Conservation (phyloP, 2,888 invertebrate genomes). For the Epirrita christyi region DNA sequence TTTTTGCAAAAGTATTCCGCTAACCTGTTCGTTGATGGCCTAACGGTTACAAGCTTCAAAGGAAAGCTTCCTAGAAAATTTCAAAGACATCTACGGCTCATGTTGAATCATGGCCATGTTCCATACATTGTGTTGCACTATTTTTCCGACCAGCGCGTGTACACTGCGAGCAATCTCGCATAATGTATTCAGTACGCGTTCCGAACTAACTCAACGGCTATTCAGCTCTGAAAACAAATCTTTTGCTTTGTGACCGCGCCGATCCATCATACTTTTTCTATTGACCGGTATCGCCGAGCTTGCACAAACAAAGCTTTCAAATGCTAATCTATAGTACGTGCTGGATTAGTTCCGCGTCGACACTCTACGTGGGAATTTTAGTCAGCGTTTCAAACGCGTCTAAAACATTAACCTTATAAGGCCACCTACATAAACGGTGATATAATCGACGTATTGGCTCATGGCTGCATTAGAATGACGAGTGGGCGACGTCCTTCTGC, state of each 20-base stretch:
- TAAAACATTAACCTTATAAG: slow-evolving; percentile 82
- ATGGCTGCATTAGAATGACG: slow-evolving; percentile 59
- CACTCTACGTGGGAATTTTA: slow-evolving; percentile 68
- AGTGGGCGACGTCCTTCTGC: slow-evolving; percentile 78
- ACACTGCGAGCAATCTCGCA: slow-evolving; percentile 51
- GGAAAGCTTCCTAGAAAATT: slow-evolving; percentile 47
- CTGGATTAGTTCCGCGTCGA: slow-evolving; percentile 73
- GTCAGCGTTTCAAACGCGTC: slow-evolving; percentile 45
- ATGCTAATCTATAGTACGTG: slow-evolving; percentile 81
- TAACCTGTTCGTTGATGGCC: slow-evolving; percentile 24
- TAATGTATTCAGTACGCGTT: slow-evolving; percentile 78
- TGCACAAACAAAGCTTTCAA: slow-evolving; percentile 82
- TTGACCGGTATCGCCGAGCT: slow-evolving; percentile 74
- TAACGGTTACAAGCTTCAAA: slow-evolving; percentile 49
- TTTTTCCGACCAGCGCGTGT: slow-evolving; percentile 51
- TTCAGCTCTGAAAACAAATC: slow-evolving; percentile 81
- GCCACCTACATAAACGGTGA: slow-evolving; percentile 81
- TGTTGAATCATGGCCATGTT: slow-evolving; percentile 45
- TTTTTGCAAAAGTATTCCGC: slow-evolving; percentile 29
- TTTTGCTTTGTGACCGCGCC: slow-evolving; percentile 68
- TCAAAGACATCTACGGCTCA: slow-evolving; percentile 48
- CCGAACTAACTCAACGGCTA: slow-evolving; percentile 70
- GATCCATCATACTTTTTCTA: slow-evolving; percentile 82
- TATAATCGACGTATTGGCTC: slow-evolving; percentile 76
- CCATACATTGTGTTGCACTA: slow-evolving; percentile 55